Conservation (phyloP, 2,888 invertebrate genomes). For the Leucophora obtusa region DNA sequence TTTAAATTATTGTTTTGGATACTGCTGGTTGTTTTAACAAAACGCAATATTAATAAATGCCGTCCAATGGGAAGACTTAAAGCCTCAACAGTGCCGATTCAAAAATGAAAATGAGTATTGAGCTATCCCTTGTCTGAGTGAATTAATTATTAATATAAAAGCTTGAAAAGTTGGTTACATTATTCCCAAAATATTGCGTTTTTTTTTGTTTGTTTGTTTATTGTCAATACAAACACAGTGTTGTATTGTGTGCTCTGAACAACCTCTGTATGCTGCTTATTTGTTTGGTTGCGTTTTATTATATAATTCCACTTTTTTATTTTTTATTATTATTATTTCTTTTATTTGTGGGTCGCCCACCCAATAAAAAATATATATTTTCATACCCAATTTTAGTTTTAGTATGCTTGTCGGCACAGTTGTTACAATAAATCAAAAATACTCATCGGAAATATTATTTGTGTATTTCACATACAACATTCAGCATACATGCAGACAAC, state of each 20-base stretch:
- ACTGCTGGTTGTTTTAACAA: too few species aligned
- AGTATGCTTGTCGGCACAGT: constrained; percentile 61
- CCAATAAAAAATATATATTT: constrained; percentile 60
- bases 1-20: too few species aligned
- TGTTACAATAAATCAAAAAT: constrained; percentile 65
- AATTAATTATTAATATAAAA: neutral
- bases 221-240: constrained; percentile 23
- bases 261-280: constrained; percentile 1
- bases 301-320: constrained; percentile 34
- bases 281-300: constrained; percentile 5
- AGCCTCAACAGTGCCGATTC: too few species aligned
- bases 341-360: constrained; percentile 53
- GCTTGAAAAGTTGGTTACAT: constrained; percentile 1
- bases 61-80: too few species aligned
- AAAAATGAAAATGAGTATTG: too few species aligned
- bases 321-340: neutral
- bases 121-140: too few species aligned
- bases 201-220: constrained; percentile 6
- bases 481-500: constrained; percentile 3
- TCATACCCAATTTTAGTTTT: constrained; percentile 49
- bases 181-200: neutral
- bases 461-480: constrained; percentile 27
- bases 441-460: constrained; percentile 57
- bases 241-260: neutral
- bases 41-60: too few species aligned